These are phyloP conservation scores for Probaryconus sp. DNA, from an alignment of 1,140 invertebrate species.

Conservation along the genomic window DNA sequence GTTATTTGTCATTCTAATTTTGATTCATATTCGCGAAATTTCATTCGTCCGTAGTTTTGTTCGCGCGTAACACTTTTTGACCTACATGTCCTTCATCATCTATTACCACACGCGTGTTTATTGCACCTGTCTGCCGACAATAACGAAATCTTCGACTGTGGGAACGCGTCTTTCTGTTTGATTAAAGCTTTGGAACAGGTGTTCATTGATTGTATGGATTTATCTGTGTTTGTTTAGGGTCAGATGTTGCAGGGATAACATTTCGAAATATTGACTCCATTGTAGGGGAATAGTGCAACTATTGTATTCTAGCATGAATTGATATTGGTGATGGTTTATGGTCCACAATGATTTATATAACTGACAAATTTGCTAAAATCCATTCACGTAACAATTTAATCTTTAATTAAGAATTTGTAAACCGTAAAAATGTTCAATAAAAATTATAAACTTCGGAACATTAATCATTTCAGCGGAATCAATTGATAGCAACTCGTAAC, in stretches of 20 bases:
- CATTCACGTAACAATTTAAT: too few relatives aligned
- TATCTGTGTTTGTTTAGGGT: slow-evolving; percentile 62
- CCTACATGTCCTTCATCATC: slow-evolving; percentile 1
- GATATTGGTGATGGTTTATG: slow-evolving; percentile 22
- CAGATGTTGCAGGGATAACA: slow-evolving; percentile 56
- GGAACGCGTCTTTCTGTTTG: slow-evolving; percentile 59
- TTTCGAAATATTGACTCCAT: slow-evolving; percentile 28
- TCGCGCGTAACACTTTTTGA: slow-evolving; percentile 5
- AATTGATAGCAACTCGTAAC: too few relatives aligned
- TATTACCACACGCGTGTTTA: slow-evolving; percentile 31
- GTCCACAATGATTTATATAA: too few relatives aligned
- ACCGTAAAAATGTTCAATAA: too few relatives aligned
- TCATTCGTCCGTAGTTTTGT: neutral
- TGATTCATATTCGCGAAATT: slow-evolving; percentile 41
- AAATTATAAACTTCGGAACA: neutral
- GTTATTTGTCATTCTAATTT: slow-evolving; percentile 57
- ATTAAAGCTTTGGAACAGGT: slow-evolving; percentile 64
- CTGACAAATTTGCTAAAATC: too few relatives aligned
- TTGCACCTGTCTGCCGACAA: slow-evolving; percentile 37
- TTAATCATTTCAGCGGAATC: too few relatives aligned
- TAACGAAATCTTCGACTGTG: slow-evolving; percentile 48
- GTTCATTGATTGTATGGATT: slow-evolving; percentile 58
- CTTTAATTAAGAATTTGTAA: too few relatives aligned
- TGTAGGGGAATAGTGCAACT: slow-evolving; percentile 44
- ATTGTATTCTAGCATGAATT: slow-evolving; percentile 44